Evolutionary conservation across 2,113 vertebrate species (phyloP), one percentile per base, ranked within the genome.

Genomic region (Leptobrachium leishanense): DNA sequence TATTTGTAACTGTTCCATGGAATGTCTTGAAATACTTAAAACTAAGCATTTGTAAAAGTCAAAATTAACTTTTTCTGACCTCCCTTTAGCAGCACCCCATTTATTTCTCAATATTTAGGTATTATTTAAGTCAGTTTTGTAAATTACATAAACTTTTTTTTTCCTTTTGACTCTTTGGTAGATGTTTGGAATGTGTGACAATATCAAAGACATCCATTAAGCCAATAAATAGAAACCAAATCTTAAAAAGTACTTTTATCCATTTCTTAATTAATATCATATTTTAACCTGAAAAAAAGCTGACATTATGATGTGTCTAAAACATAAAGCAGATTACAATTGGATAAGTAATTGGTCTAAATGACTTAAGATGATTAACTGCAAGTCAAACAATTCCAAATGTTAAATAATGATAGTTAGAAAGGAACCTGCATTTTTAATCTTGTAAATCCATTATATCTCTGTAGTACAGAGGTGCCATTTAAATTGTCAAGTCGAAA

Each of bases 211-310:
- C 81, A 84, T 84, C 79, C 80, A 83, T 85, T 87, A 89, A 86
- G 82, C 84, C 85, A 89, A 87, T 87, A 90, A 87, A 87, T 79
- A 85, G 79, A 81, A 82, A 83, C 84, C 84, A 84, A 86, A 84
- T 85, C 85, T 84, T 87, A 80, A 85, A 80, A 85, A 85, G 85
- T 79, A 84, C 85, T 84, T 87, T 86, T 87, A 86, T 88, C 84
- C 85, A 84, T 79, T 84, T 84, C 84, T 87, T 89, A 88, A 90
- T 90, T 88, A 88, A 87, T 89, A 85, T 88, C 85, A 87, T 74
- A 81, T 74, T 90, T 88, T 85, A 89, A 85, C 84, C 84, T 84
- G 82, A 84, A 88, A 59, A 84, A 74, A 82, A 80, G 54, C 64
- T 82, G 85, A 84, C 84, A 85, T 88, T 89, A 87, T 85, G 82